A percentile compares a stretch with the other conserved stretches of the same genome.
Evolutionary conservation across 2,797 vertebrate species (phyloP).

Genomic region (Macrochelys suwanniensis): DNA sequence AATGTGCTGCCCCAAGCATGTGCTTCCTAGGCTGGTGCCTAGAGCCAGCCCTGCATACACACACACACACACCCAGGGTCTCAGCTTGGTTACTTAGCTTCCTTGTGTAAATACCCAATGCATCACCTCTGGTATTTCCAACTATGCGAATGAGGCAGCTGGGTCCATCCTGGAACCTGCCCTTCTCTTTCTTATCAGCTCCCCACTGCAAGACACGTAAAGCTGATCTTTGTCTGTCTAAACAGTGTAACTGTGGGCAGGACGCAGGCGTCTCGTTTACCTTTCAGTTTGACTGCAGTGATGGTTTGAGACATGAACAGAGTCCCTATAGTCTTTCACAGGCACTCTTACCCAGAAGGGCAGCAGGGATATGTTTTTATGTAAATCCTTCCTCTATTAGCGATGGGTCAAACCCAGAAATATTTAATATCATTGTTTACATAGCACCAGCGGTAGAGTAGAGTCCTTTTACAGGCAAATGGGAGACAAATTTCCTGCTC

Average conservation of each 20-base stretch:
- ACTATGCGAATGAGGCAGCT: background rate
- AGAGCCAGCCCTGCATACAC: too few species aligned
- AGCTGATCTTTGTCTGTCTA: background rate
- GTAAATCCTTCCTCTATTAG: background rate
- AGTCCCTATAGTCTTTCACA: background rate
- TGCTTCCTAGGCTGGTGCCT: too few species aligned
- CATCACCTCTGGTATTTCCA: background rate
- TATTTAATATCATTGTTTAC: background rate
- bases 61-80: background rate
- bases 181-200: background rate
- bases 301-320: background rate
- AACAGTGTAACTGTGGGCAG: background rate
- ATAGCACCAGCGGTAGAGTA: background rate
- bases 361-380: background rate
- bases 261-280: fast-evolving
- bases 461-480: background rate
- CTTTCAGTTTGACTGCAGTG: background rate
- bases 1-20: too few species aligned
- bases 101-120: background rate
- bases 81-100: background rate
- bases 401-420: background rate
- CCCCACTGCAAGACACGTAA: background rate
- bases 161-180: background rate
- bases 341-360: background rate
- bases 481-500: background rate